Conservation (phyloP, 2,113 vertebrate genomes). For the Passer domesticus region DNA sequence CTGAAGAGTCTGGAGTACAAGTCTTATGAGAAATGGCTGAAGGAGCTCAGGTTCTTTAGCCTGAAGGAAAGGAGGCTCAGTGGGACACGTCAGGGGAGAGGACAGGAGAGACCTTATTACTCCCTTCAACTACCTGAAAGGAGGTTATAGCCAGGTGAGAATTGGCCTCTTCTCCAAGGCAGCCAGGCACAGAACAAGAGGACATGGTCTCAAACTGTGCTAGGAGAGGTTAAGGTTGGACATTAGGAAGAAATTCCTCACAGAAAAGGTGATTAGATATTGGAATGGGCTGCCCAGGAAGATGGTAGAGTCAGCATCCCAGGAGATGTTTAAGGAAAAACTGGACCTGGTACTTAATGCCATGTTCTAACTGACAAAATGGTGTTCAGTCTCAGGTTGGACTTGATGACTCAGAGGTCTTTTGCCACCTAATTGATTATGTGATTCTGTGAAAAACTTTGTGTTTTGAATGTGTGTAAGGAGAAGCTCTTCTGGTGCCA, state of each 20-base stretch:
- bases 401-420: neutral
- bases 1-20: neutral
- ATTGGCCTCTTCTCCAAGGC: neutral
- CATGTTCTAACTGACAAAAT: neutral
- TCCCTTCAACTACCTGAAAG: neutral
- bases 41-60: neutral
- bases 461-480: neutral
- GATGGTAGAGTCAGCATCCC: neutral
- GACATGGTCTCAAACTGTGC: neutral
- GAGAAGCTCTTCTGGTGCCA: neutral
- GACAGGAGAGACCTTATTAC: neutral
- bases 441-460: neutral
- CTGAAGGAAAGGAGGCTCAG: neutral
- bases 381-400: neutral
- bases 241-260: neutral
- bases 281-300: neutral
- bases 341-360: neutral
- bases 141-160: neutral
- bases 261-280: neutral
- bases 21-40: neutral
- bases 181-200: neutral
- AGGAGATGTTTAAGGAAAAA: neutral
- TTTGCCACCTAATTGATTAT: neutral
- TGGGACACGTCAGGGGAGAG: neutral
- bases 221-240: neutral